Conservation (phyloP, 2,888 invertebrate genomes). For the Tipula vernalis region DNA sequence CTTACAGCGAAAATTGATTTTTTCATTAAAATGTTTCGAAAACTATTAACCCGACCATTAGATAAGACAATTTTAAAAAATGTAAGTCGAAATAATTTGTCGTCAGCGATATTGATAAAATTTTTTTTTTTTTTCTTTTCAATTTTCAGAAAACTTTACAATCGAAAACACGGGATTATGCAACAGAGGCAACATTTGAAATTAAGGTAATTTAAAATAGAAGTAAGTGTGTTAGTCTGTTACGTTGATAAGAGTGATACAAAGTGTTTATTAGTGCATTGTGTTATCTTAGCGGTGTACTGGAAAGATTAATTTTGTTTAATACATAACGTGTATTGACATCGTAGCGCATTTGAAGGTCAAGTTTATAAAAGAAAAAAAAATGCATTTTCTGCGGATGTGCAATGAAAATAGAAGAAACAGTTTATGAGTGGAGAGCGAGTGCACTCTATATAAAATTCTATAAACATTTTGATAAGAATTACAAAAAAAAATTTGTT, state of each 20-base stretch:
- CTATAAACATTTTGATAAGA: slow-evolving; percentile 11
- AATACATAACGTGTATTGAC: not conserved
- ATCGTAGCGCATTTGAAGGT: slow-evolving; percentile 6
- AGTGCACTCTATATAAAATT: slow-evolving; percentile 5
- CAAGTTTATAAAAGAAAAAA: not conserved
- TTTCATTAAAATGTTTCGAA: not conserved
- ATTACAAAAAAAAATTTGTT: not conserved
- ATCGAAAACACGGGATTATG: slow-evolving; percentile 23
- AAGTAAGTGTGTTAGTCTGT: not conserved
- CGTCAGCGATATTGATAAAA: not conserved
- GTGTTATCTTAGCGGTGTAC: not conserved
- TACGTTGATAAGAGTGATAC: not conserved
- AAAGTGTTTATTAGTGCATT: not conserved
- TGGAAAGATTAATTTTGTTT: not conserved
- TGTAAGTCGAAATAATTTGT: not conserved
- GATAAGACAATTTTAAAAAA: not conserved
- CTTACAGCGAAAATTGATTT: not conserved
- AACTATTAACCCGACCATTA: not conserved
- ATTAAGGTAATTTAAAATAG: slow-evolving; percentile 26
- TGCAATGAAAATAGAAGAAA: not conserved
- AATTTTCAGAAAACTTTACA: not conserved
- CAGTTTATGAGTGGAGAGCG: not conserved
- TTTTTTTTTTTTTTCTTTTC: not conserved
- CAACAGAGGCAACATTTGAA: slow-evolving; percentile 34
- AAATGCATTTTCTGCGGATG: not conserved